Evolutionary conservation across 2,797 vertebrate genomes (phyloP).

Genomic region (Neomorphus geoffroyi): DNA sequence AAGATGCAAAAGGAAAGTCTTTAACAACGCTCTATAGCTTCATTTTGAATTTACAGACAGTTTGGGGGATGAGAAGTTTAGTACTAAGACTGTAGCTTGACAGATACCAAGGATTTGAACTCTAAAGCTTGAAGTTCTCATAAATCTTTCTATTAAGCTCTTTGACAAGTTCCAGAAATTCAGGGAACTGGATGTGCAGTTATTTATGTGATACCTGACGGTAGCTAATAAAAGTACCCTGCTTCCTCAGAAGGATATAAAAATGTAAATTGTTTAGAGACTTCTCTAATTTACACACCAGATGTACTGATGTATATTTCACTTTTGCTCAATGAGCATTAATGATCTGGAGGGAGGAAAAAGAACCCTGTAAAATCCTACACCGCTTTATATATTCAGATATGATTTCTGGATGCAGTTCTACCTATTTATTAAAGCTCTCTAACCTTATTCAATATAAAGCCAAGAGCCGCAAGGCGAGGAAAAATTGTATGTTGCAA

Average conservation of each 20-base stretch:
- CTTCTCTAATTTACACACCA: slow-evolving; percentile 2
- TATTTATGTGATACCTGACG: background rate
- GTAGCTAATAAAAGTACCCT: slow-evolving; percentile 18
- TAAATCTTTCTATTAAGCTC: slow-evolving; percentile 25
- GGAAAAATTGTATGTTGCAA: background rate
- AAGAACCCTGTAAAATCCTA: background rate
- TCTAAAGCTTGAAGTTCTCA: background rate
- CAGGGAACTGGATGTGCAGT: background rate
- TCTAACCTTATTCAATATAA: background rate
- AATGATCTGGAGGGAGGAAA: background rate
- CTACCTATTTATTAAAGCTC: background rate
- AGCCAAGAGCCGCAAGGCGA: background rate
- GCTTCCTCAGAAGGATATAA: background rate
- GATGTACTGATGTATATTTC: background rate
- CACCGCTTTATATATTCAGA: background rate
- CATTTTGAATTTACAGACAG: background rate
- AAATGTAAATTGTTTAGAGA: slow-evolving; percentile 4
- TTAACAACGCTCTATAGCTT: background rate
- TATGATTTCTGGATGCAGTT: background rate
- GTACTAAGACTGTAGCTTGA: background rate
- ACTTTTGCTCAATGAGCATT: background rate
- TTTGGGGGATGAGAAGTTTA: background rate
- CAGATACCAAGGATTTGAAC: background rate
- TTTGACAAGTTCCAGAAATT: slow-evolving; percentile 22
- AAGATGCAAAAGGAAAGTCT: background rate